Evolutionary conservation across 2,113 vertebrate species (phyloP).

Genomic region (Synodontis membranacea): DNA sequence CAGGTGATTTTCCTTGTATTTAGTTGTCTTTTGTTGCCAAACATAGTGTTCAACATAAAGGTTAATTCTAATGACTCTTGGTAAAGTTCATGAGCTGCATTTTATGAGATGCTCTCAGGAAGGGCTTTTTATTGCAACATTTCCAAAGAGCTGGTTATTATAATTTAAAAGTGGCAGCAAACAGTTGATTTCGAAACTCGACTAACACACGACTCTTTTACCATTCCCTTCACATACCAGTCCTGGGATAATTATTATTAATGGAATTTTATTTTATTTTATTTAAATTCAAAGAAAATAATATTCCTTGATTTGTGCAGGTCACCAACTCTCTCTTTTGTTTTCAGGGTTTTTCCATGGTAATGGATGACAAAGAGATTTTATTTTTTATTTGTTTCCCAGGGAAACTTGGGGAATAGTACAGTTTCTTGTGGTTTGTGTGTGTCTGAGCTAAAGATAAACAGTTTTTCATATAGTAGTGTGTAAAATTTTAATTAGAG

Average conservation of each 20-base stretch:
- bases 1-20: background rate
- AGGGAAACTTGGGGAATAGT: background rate
- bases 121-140: background rate
- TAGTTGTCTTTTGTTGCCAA: background rate
- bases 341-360: background rate
- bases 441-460: background rate
- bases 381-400: background rate
- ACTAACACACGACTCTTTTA: background rate
- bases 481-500: background rate
- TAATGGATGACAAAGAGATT: background rate
- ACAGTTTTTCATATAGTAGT: background rate
- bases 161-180: background rate
- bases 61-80: background rate
- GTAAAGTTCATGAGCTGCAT: background rate
- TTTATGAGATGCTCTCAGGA: background rate
- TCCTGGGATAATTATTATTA: background rate
- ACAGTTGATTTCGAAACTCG: background rate
- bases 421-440: background rate
- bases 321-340: background rate
- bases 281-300: too few species aligned
- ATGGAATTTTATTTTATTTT: too few species aligned
- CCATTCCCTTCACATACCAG: background rate
- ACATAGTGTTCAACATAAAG: background rate
- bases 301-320: background rate
- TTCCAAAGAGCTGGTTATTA: background rate